These are phyloP conservation scores for Alca torda DNA, from an alignment of 2,797 vertebrate genomes.

Conservation along the genomic window DNA sequence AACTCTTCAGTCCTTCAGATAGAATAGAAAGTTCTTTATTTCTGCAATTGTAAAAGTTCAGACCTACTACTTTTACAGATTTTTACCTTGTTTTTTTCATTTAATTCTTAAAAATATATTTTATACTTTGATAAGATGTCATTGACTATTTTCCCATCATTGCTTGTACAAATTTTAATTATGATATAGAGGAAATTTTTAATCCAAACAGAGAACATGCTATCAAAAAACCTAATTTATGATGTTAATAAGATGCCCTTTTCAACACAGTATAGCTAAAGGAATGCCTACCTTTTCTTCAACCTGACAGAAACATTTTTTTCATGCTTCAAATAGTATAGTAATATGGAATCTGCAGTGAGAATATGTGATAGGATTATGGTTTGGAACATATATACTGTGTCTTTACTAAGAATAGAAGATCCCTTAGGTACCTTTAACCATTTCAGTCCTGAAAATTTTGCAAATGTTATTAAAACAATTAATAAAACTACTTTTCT, in stretches of 20 bases:
- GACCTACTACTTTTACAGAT: background rate
- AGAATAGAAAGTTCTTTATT: background rate
- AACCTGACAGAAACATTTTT: background rate
- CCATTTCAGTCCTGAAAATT: background rate
- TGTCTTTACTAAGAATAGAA: background rate
- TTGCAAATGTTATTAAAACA: background rate
- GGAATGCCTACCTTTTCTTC: background rate
- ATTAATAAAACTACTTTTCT: background rate
- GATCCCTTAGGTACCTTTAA: background rate
- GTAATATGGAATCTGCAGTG: background rate
- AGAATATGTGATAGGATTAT: background rate
- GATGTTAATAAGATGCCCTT: background rate
- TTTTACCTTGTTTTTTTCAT: background rate
- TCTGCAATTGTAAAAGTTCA: background rate
- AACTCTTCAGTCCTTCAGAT: background rate
- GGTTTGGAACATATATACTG: background rate
- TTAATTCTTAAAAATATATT: background rate
- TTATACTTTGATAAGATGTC: background rate
- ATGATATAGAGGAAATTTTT: background rate
- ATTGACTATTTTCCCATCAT: background rate
- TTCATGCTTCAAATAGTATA: background rate
- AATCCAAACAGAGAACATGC: background rate
- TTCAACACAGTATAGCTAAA: background rate
- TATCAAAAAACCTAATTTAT: background rate
- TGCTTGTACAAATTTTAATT: background rate